A percentile compares a stretch with the other conserved stretches of the same genome.
These are phyloP conservation scores for Lerema accius DNA, from an alignment of 1,140 invertebrate genomes.

Conservation along the genomic window DNA sequence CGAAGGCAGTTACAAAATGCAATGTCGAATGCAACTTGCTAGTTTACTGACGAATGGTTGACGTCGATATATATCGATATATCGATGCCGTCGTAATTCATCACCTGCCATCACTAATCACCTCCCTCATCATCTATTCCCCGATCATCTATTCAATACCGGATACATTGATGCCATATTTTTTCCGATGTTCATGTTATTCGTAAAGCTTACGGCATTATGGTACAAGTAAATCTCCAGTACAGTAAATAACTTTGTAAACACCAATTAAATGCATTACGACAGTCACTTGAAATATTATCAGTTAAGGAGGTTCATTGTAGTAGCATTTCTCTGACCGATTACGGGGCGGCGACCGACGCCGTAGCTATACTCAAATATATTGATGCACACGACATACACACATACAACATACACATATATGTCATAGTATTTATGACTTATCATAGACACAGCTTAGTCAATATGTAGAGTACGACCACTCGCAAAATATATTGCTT, in stretches of 20 bases:
- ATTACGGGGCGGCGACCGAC: background rate
- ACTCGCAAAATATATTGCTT: conserved; percentile 10
- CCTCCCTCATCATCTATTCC: background rate
- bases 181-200: conserved; percentile 21
- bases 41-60: background rate
- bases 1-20: conserved; percentile 21
- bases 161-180: conserved; percentile 37
- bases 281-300: conserved; percentile 58
- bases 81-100: too few species aligned
- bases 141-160: too few species aligned
- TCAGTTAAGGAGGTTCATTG: conserved; percentile 42
- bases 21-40: background rate
- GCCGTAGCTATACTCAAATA: conserved; percentile 1
- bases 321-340: conserved; percentile 44
- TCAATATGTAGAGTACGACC: conserved; percentile 1
- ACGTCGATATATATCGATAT: too few species aligned
- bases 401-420: background rate
- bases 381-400: background rate
- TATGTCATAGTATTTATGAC: background rate
- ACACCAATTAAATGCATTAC: conserved; percentile 68
- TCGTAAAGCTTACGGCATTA: conserved; percentile 34
- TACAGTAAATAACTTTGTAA: conserved; percentile 32
- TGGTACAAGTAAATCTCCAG: conserved; percentile 31
- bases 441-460: background rate
- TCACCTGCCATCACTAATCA: background rate